Conservation (phyloP, 1,140 invertebrate species). For the Brachionus sp. region DNA sequence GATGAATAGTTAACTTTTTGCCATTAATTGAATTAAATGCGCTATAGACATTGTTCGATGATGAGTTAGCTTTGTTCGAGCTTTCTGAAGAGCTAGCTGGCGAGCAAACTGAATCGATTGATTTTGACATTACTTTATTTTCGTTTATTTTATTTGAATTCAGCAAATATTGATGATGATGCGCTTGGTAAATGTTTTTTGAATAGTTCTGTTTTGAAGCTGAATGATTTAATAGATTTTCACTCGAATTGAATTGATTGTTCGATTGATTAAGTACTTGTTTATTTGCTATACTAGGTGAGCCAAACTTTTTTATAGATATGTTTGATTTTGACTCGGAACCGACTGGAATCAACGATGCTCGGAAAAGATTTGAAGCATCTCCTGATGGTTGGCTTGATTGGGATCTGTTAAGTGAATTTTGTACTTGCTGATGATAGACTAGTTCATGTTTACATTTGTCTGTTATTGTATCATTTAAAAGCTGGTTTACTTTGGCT, state of each 20-base stretch:
- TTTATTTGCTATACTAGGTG: neutral
- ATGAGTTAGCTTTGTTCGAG: conserved; percentile 2
- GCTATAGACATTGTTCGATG: neutral
- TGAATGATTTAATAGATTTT: conserved; percentile 24
- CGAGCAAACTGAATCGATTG: conserved; percentile 21
- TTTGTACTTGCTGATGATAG: conserved; percentile 40
- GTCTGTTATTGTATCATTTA: conserved; percentile 45
- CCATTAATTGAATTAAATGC: conserved; percentile 37
- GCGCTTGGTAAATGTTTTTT: neutral
- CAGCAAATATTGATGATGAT: conserved; percentile 26
- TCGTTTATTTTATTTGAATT: conserved; percentile 16
- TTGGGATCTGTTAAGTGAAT: neutral
- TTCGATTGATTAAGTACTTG: neutral
- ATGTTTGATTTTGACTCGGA: conserved; percentile 2
- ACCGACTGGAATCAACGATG: neutral
- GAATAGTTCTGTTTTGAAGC: neutral
- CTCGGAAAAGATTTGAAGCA: neutral
- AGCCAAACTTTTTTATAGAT: neutral
- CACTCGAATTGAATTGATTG: conserved; percentile 27
- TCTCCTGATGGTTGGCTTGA: neutral
- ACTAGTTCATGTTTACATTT: conserved; percentile 45
- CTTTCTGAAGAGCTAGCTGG: conserved; percentile 6
- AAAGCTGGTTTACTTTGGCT: conserved; percentile 23
- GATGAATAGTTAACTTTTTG: neutral
- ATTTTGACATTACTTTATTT: conserved; percentile 18